Conservation (phyloP, 2,113 vertebrate species). For the Phyllostomus discolor region DNA sequence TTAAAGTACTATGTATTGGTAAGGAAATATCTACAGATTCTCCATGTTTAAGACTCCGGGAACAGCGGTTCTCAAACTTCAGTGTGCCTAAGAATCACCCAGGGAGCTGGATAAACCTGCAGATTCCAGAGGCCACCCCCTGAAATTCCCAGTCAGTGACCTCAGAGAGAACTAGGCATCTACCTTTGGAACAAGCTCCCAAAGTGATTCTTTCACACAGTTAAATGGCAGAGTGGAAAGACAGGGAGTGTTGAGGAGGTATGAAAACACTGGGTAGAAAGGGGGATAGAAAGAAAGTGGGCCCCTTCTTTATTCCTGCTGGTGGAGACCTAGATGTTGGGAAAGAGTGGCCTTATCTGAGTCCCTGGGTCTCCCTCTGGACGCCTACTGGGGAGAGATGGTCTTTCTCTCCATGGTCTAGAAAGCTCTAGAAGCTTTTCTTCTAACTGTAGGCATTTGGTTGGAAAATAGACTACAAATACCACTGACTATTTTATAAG, state of each 20-base stretch:
- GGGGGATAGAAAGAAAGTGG: not conserved
- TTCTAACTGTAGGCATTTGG: constrained; percentile 36
- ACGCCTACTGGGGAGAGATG: not conserved
- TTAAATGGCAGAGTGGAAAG: not conserved
- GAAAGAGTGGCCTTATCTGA: not conserved
- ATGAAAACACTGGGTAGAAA: not conserved
- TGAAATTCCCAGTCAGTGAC: not conserved
- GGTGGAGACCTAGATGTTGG: not conserved
- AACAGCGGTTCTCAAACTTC: not conserved
- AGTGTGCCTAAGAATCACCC: not conserved
- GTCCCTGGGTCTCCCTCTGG: not conserved
- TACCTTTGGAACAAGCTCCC: not conserved
- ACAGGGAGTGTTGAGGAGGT: no score
- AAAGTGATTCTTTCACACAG: not conserved
- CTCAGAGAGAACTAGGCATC: not conserved
- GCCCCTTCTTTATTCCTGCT: not conserved
- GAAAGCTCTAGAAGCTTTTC: not conserved
- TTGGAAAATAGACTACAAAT: not conserved
- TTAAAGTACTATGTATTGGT: not conserved
- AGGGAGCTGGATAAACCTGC: not conserved
- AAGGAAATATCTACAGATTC: not conserved
- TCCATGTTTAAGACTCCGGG: not conserved
- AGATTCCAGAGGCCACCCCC: not conserved
- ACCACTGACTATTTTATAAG: not conserved
- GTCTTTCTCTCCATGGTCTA: not conserved